A percentile compares a stretch with the other conserved stretches of the same genome.
These are phyloP conservation scores for Myiopsitta monachus DNA, from an alignment of 2,113 vertebrate species.

Conservation along the genomic window DNA sequence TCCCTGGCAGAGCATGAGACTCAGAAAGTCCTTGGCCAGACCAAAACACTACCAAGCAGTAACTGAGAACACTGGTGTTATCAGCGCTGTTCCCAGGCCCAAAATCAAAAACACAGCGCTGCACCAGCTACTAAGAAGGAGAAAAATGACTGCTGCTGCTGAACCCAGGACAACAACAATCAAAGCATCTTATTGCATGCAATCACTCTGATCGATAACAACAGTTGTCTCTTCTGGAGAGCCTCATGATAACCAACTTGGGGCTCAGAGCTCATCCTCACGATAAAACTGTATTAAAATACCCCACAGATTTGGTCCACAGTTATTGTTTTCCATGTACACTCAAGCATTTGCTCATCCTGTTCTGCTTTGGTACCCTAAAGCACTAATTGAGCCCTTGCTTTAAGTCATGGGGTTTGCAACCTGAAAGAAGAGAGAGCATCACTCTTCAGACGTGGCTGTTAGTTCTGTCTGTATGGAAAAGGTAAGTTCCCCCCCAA, in stretches of 20 bases:
- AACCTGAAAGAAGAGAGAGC: not conserved
- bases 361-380: not conserved
- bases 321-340: not conserved
- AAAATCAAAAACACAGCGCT: too few relatives aligned
- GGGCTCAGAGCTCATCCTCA: not conserved
- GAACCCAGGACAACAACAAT: too few relatives aligned
- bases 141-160: too few relatives aligned
- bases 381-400: not conserved
- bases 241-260: fast-evolving
- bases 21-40: too few relatives aligned
- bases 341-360: not conserved
- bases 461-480: not conserved
- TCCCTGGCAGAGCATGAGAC: too few relatives aligned
- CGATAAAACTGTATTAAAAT: not conserved
- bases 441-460: not conserved
- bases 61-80: too few relatives aligned
- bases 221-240: not conserved
- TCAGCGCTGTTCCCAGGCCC: too few relatives aligned
- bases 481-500: not conserved
- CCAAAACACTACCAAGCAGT: too few relatives aligned
- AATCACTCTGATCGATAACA: not conserved
- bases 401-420: not conserved
- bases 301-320: not conserved
- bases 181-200: not conserved
- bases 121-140: too few relatives aligned